Evolutionary conservation across 2,797 vertebrate genomes (phyloP), one percentile per base, ranked within the genome.

Genomic region (Anableps anableps): DNA sequence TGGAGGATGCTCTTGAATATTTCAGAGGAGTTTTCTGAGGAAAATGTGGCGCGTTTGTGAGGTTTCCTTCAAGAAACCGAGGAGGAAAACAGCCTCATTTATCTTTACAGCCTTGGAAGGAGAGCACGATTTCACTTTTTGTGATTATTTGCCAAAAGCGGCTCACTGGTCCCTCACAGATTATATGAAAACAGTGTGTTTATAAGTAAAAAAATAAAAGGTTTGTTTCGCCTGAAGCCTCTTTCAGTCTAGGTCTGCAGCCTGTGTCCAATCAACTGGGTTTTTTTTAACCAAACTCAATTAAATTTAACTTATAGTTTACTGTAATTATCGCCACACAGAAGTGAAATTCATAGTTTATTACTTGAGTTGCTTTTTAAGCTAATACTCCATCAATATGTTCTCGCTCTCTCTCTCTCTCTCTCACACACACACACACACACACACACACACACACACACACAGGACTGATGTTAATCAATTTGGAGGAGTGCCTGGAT

Each of bases 1-100:
- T 95, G 94, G 96, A 96, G 96, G 97, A 96, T 96, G 97, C 96
- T 96, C 95, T 96, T 97, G 97, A 97, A 96, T 97, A 96, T 97
- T 98, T 97, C 97, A 97, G 97, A 96, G 96, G 96, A 88, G 96
- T 96, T 96, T 96, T 94, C 36, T 72, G 94, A 93, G 95, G 94
- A 95, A 96, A 96, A 96, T 95, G 96, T 96, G 95, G 84, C 93
- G 96, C 96, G 95, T 96, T 96, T 95, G 94, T 93, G 94, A 97
- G 97, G 96, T 97, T 71, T 97, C 94, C 95, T 96, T 96, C 79
- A 96, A 96, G 95, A 95, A 87, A 96, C 94, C 96, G 93, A 90
- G 95, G 95, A 95, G 94, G 95, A 95, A 96, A 91, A 78, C 96
- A 94, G 96, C 96, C 96, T 97, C 94, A 96, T 97, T 97, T 97